Evolutionary conservation across 2,113 vertebrate species (phyloP), one percentile per base, ranked within the genome.

Genomic region (Trachemys scripta): DNA sequence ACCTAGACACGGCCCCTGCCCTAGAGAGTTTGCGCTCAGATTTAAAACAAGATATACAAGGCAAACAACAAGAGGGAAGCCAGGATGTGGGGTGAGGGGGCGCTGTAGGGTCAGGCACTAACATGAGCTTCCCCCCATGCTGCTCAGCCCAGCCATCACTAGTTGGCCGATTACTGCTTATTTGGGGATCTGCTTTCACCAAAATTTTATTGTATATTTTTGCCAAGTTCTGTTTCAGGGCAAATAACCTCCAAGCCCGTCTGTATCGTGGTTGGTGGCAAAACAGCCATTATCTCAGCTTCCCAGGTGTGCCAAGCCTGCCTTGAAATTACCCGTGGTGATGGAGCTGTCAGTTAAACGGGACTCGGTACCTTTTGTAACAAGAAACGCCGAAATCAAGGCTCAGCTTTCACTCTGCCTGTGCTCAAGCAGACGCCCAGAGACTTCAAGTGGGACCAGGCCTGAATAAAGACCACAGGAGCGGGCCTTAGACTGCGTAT

Each of bases 291-390:
- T 88, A 82, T 38, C 90, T 96, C 90, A 97, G 54, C 96, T 79
- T 84, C 94, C 93, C 47, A 97, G 90, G 85, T 97, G 90, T 6
- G 91, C 2, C 29, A 14, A 42, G 7, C 35, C 10, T 9, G 0
- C 92, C 93, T 93, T 87, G 90, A 92, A 79, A 81, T 29, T 50
- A 47, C 53, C 90, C 62, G 72, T 25, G 53, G 29, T 93, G 49
- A 35, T n/a, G 86, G 79, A 90, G 51, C 72, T 45, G 20, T 24
- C 22, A 38, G 38, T 76, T 76, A 45, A 76, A 76, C 10, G 6
- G 38, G 72, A 3, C 57, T n/a, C 2, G 1, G 45, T 24, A 54
- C 84, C 87, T 94, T 75, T 50, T 1, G 1, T 83, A 45, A 82
- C 81, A 92, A 85, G 31, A 75, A 85, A 22, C 25, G 38, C 90